A percentile compares a stretch with the other conserved stretches of the same genome.
Evolutionary conservation across 2,113 vertebrate genomes (phyloP).

Genomic region (Pavo muticus): DNA sequence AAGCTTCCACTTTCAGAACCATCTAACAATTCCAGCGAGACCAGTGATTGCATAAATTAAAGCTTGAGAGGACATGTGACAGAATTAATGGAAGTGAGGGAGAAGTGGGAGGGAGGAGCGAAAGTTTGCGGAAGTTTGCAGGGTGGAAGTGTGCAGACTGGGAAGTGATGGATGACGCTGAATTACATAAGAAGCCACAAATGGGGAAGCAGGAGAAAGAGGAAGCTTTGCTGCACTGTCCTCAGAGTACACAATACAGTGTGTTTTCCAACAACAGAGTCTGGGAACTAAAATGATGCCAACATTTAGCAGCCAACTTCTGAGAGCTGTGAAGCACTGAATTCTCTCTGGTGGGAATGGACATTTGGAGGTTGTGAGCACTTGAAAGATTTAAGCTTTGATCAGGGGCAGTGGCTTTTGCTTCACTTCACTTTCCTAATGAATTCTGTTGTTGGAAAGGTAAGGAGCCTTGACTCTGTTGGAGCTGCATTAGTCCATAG

Average conservation of each 20-base stretch:
- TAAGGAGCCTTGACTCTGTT: neutral
- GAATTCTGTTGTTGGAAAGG: neutral
- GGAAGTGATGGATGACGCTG: neutral
- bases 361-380: neutral
- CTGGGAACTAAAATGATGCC: neutral
- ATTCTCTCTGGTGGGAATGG: neutral
- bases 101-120: neutral
- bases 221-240: neutral
- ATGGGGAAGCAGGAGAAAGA: neutral
- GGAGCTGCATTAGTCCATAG: neutral
- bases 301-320: neutral
- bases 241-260: neutral
- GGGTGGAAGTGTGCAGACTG: neutral
- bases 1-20: neutral
- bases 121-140: neutral
- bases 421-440: neutral
- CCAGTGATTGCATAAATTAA: neutral
- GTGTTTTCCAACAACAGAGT: neutral
- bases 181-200: neutral
- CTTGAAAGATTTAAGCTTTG: neutral
- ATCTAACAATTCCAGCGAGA: neutral
- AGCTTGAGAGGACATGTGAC: neutral
- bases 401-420: neutral
- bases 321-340: neutral
- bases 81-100: neutral